These are phyloP conservation scores for Mionectes macconnelli DNA, from an alignment of 2,113 vertebrate genomes.

Conservation along the genomic window DNA sequence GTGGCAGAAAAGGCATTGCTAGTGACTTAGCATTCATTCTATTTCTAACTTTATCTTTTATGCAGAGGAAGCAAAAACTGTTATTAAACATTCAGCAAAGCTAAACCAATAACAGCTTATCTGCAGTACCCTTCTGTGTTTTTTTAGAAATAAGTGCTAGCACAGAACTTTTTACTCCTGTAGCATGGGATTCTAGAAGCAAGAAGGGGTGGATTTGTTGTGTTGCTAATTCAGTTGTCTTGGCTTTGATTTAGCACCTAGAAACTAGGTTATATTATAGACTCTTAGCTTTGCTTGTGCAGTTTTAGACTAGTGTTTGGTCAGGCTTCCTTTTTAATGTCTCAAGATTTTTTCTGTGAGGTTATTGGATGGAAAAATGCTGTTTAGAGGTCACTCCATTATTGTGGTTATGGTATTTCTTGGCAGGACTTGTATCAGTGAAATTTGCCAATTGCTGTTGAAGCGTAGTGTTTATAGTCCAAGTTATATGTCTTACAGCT, in stretches of 20 bases:
- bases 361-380: background rate
- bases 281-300: background rate
- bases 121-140: rapidly evolving
- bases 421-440: background rate
- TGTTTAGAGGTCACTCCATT: background rate
- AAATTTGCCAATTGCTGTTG: background rate
- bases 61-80: background rate
- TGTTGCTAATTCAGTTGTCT: background rate
- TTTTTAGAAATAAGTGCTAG: background rate
- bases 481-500: background rate
- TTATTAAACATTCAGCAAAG: background rate
- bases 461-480: background rate
- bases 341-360: background rate
- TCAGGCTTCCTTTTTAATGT: background rate
- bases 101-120: background rate
- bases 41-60: background rate
- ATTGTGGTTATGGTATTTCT: background rate
- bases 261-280: background rate
- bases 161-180: background rate
- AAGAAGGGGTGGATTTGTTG: background rate
- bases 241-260: background rate
- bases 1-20: background rate
- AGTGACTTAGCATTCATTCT: background rate
- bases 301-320: background rate
- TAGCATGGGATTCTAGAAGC: background rate